Evolutionary conservation across 1,140 invertebrate species (phyloP), one percentile per base, ranked within the genome.

Genomic region (Magallana angulata): DNA sequence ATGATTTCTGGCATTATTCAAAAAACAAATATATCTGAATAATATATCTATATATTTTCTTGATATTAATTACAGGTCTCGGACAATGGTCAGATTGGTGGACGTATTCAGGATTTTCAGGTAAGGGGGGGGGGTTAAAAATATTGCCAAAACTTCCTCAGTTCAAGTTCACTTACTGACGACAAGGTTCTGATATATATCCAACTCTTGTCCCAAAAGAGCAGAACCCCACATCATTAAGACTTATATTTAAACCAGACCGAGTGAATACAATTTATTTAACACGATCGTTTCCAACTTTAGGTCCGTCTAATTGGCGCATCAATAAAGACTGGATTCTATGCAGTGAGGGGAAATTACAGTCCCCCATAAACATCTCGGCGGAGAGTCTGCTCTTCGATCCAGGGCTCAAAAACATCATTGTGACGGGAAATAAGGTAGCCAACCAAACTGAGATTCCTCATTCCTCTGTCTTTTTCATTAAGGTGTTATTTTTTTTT

Each of bases 281-380:
- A 48, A 48, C 36, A 48, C 36, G 36, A 48, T 48, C 36, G 36
- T 48, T 48, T 48, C 36, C 36, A 16, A 16, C 18, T 24, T 7
- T 57, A 82, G 81, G 81, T 57, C 81, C 81, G 36, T 57, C 57
- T 58, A 16, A 82, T 24, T 82, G 81, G 81, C 14, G 81, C 57
- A 16, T 82, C 36, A 82, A 82, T 58, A 57, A 57, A 57, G 81
- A 57, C 81, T 82, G 81, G 81, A 82, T 16, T 1, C 57, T 82
- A 7, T 82, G 81, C 12, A 82, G 81, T 56, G 57, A 82, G 57
- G 81, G 81, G 57, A 82, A 82, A 82, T 82, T 82, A 16, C 81
- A 82, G 57, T 82, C 81, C 18, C 81, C 81, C 48, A 82, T 82
- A 82, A 82, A 82, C 48, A 82, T 82, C 48, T 57, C 57, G 56